Evolutionary conservation across 1,140 invertebrate species (phyloP), one percentile per base, ranked within the genome.

Genomic region (Dendroctonus ponderosae): DNA sequence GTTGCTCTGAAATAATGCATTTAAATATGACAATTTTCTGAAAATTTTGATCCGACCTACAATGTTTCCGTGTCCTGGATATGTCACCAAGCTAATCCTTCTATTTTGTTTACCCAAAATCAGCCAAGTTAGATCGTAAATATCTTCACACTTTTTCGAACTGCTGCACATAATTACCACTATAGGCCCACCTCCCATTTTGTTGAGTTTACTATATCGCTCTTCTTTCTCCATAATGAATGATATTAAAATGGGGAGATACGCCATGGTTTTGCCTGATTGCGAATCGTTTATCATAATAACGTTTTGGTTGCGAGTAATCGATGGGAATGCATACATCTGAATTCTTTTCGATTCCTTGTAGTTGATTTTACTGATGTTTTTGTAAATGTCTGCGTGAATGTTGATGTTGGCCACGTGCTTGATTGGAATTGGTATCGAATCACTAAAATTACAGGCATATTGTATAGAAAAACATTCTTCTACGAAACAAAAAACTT

Each of bases 241-340:
- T 5, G 79, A 72, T 65, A 79, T 80, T 2, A 84, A 71, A 5
- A 80, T 77, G 0, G 82, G 82, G 11, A 83, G 66, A 74, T 84
- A 83, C 0, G 80, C 80, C 62, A 84, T 71, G 8, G 83, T 83
- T 71, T 83, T 84, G 1, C 83, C 83, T 62, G 81, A 79, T 12
- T 71, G 68, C 11, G 72, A 61, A 5, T 79, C 76, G 63, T 79
- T 75, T 0, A 84, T 72, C 66, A 82, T 72, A 51, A 82, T 79
- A 2, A 80, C 66, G 62, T 82, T 81, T 42, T 80, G 76, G 0
- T 80, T 79, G 6, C 81, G 72, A 42, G 82, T 70, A 60, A 84
- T 78, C 6, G 78, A 76, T 39, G 74, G 69, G 82, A 82, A 84
- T 0, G 79, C 77, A 8, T 82, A 78, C 0, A 75, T 76, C 64